Evolutionary conservation across 2,888 invertebrate genomes (phyloP).

Genomic region (Trachelus tabidus): DNA sequence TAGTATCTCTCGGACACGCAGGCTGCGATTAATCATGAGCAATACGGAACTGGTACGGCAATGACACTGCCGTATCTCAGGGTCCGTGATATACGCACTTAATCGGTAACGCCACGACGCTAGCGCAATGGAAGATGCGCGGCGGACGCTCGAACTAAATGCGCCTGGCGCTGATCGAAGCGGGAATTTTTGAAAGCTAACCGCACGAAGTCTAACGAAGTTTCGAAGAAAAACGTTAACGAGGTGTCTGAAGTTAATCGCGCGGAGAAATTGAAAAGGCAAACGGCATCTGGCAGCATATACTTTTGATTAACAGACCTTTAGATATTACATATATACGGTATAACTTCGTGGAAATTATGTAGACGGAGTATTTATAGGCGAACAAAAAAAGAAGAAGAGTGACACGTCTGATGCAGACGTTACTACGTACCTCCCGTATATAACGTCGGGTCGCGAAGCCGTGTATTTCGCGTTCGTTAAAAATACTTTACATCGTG

Average conservation of each 20-base stretch:
- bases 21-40: background rate
- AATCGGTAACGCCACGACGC: background rate
- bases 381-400: background rate
- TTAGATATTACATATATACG: background rate
- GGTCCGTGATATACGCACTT: background rate
- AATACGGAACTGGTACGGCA: background rate
- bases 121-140: background rate
- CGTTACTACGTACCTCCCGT: background rate
- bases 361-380: background rate
- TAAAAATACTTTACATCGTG: background rate
- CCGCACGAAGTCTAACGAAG: background rate
- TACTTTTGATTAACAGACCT: background rate
- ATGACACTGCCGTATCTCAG: background rate
- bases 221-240: background rate
- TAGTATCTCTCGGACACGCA: background rate
- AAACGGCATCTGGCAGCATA: background rate
- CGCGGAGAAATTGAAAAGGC: background rate
- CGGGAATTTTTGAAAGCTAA: background rate
- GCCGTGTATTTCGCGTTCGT: background rate
- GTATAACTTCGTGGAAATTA: background rate
- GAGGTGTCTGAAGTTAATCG: background rate
- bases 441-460: background rate
- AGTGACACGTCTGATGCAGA: background rate
- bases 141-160: background rate
- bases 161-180: background rate